Evolutionary conservation across 2,888 invertebrate genomes (phyloP), one percentile per base, ranked within the genome.

Genomic region (Sepiola atlantica): DNA sequence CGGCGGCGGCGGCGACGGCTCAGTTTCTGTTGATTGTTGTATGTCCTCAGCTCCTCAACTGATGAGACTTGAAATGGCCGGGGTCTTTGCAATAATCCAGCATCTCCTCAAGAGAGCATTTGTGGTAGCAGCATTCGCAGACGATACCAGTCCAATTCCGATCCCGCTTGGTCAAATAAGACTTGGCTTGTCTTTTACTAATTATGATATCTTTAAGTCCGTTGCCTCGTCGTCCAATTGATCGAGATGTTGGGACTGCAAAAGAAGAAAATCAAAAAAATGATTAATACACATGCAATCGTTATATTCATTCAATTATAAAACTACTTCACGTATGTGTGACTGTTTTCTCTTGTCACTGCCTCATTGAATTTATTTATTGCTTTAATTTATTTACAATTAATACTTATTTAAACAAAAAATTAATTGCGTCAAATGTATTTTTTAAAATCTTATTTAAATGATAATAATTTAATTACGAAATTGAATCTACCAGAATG

Each of bases 181-280:
- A 92, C 92, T 92, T 92, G 92, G 92, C 92, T 35, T 92, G 45
- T 55, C 55, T 92, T 92, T 92, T 92, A 92, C 92, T 92, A 92
- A 92, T 92, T 28, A 92, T 92, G 18, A 92, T 92, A 55, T 92
- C 92, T 35, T 55, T 92, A 55, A 92, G 92, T 92, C 54, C 55
- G 55, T 55, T 54, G 55, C 45, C 55, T 92, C 92, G 45, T n/a
- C 55, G 92, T n/a, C 92, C 54, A 54, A 92, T 14, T n/a, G 54
- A 28, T 92, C 92, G 92, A 32, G 92, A 92, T 92, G 92, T 32
- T 92, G 92, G 55, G 45, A 92, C 92, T 92, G 92, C 92, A 92
- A 92, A 92, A 55, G 28, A 92, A 21, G 35, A 45, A 28, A 54
- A 54, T 90, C 3, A 90, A 90, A 90, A n/a, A 35, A 90, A 4